A percentile compares a stretch with the other conserved stretches of the same genome.
phyloP scores from a whole-genome alignment of 92 coral and sea anemone species.

The Zoanthus sansibaricus region DNA sequence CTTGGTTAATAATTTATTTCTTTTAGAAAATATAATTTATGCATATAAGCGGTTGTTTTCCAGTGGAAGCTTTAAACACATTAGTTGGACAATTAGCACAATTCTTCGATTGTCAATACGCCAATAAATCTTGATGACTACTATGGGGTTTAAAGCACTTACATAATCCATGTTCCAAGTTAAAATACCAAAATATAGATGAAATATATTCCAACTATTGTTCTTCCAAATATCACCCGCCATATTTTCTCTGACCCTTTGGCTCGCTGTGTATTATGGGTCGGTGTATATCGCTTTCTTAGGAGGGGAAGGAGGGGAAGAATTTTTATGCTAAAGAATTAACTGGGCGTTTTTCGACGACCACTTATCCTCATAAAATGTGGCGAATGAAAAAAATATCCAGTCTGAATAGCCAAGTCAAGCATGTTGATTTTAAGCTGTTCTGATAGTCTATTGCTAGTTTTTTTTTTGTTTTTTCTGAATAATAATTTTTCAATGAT shows the following conservation, averaged over 20 bases:
- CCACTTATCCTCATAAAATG: too few relatives aligned
- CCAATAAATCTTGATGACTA: not conserved
- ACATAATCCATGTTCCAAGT: constrained; percentile 29
- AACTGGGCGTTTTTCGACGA: too few relatives aligned
- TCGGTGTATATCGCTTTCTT: too few relatives aligned
- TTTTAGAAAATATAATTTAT: not conserved
- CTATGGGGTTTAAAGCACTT: not conserved
- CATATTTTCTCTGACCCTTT: not conserved
- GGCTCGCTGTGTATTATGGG: too few relatives aligned
- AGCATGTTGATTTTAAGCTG: too few relatives aligned
- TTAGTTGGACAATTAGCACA: not conserved
- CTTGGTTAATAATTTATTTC: constrained; percentile 29
- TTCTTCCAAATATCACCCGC: constrained; percentile 47
- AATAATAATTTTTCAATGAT: too few relatives aligned
- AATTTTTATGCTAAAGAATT: too few relatives aligned
- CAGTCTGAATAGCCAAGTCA: too few relatives aligned
- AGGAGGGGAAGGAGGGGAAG: too few relatives aligned
- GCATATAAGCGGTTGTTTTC: not conserved
- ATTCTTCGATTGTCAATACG: not conserved
- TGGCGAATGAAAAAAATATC: too few relatives aligned
- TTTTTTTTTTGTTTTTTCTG: too few relatives aligned
- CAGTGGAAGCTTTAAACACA: not conserved
- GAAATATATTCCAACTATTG: not conserved
- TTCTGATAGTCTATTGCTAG: too few relatives aligned
- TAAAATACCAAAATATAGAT: not conserved